Conservation (phyloP, 1,140 invertebrate genomes). For the Drosophila sturtevanti region DNA sequence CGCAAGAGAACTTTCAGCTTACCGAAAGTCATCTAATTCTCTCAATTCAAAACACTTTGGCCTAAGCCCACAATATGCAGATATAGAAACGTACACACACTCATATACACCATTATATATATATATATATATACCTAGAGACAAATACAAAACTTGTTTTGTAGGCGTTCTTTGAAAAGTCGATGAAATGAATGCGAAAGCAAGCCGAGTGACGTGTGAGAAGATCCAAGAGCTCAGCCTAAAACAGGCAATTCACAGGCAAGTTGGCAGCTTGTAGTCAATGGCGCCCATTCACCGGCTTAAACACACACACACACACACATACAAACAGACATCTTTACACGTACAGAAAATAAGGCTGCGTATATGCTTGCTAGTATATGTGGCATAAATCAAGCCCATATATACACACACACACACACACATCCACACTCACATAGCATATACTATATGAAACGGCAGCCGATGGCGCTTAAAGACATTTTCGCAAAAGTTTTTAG, state of each 20-base stretch:
- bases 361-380: conserved; percentile 35
- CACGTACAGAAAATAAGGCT: conserved; percentile 27
- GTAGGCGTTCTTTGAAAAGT: conserved; percentile 58
- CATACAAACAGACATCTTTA: conserved; percentile 39
- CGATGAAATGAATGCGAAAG: conserved; percentile 66
- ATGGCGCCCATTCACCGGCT: conserved; percentile 75
- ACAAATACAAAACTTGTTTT: conserved; percentile 41
- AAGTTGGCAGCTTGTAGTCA: conserved; percentile 61
- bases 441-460: conserved; percentile 2
- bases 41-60: conserved; percentile 68
- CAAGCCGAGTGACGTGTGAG: conserved; percentile 32
- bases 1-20: conserved; percentile 30
- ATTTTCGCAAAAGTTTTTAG: conserved; percentile 75
- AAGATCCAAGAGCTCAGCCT: conserved; percentile 52
- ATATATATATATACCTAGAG: background rate
- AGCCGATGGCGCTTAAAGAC: conserved; percentile 76
- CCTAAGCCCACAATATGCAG: conserved; percentile 36
- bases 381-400: conserved; percentile 74
- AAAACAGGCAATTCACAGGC: conserved; percentile 72
- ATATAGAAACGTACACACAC: conserved; percentile 24
- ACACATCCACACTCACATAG: conserved; percentile 6
- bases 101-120: background rate
- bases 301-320: conserved; percentile 48
- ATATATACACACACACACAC: conserved; percentile 22
- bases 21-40: conserved; percentile 70